These are phyloP conservation scores for Batillaria attramentaria DNA, from an alignment of 1,140 invertebrate species.

Conservation along the genomic window DNA sequence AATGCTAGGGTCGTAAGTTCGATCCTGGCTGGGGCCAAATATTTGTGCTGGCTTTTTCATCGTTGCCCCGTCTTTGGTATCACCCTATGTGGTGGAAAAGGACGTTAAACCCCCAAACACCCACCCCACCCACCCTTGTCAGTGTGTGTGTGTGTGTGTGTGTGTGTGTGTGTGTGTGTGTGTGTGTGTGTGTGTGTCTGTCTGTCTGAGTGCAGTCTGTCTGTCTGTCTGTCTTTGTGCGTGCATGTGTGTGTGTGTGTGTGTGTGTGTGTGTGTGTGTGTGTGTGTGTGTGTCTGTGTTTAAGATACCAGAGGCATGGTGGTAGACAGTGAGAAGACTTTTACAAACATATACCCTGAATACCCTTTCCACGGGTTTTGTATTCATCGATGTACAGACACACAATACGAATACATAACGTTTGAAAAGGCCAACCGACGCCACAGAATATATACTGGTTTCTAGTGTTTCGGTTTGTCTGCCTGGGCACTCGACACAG, in stretches of 20 bases:
- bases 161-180: slow-evolving; percentile 18
- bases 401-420: not conserved
- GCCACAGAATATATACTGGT: not conserved
- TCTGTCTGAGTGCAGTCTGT: not conserved
- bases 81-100: slow-evolving; percentile 10
- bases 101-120: no score
- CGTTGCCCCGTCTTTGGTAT: not conserved
- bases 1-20: no score
- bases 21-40: no score
- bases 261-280: not conserved
- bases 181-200: slow-evolving; percentile 9
- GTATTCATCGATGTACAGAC: not conserved
- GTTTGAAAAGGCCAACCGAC: no score
- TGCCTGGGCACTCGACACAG: no score
- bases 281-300: slow-evolving; percentile 24
- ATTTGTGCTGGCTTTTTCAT: not conserved
- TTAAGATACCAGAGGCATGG: not conserved
- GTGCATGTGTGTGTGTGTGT: slow-evolving; percentile 15
- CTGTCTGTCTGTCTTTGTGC: not conserved
- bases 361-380: not conserved
- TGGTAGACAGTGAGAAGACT: not conserved
- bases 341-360: not conserved
- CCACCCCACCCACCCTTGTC: no score
- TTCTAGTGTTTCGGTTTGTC: not conserved
- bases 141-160: slow-evolving; percentile 19